Evolutionary conservation across 2,888 invertebrate genomes (phyloP), one percentile per base, ranked within the genome.

Genomic region (Timandra comae): DNA sequence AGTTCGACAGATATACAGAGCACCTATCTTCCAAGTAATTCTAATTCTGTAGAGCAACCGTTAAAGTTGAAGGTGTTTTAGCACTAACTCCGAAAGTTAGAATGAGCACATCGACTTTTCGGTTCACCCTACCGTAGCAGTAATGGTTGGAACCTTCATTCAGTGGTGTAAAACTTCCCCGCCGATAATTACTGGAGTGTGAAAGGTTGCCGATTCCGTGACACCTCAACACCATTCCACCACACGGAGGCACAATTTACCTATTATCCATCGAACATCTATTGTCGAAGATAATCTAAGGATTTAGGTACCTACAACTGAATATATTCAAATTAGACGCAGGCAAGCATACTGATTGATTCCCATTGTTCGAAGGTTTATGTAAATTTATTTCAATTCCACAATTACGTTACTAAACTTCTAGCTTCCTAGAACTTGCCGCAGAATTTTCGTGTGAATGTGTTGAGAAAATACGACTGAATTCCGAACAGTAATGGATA

Each of bases 131-230:
- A 47, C 56, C 55, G 50, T 56, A 52, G 58, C 47, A 57, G 62
- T 71, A 69, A 69, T 68, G 58, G 68, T 46, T 57, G 53, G 58
- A 64, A 63, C 65, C 49, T 53, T 51, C 52, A 60, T 66, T 70
- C 56, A 53, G 57, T 56, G 67, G 64, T 66, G 61, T 62, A 60
- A 71, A 78, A 78, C 70, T 78, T 78, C 49, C 42, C 61, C 68
- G 68, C 51, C 71, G 66, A 71, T 77, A 77, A 77, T 79, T 78
- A 64, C 67, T 64, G 56, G 56, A 74, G 74, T 73, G 77, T 72
- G 72, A 74, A 71, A 62, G 52, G 64, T 59, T 63, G 62, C 61
- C 62, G 62, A 67, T 63, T 65, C 56, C 41, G 56, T 56, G 53
- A 58, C 41, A 42, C 38, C 44, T 34, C 36, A 30, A 43, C 31